Evolutionary conservation across 2,113 vertebrate genomes (phyloP), one percentile per base, ranked within the genome.

Genomic region (Salvelinus fontinalis): DNA sequence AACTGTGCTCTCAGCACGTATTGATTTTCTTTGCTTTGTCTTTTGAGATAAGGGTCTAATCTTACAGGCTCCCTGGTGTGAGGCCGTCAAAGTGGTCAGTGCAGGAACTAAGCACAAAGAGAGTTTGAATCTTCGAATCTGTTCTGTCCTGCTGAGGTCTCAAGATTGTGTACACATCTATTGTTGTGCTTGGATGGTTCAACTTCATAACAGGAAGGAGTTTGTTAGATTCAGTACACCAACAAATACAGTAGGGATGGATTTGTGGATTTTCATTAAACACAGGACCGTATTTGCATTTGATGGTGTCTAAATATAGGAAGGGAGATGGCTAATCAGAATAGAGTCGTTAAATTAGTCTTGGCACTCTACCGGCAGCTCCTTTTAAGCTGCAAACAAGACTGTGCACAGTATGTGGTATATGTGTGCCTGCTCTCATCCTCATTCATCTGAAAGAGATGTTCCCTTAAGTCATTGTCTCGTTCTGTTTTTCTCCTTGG

Each of bases 391-490:
- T 59, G 65, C 29, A 69, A 69, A 54, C 51, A 13, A 22, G 54
- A 70, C 51, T 62, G 48, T 44, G 24, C 75, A 70, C 57, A 70
- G 57, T 65, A 66, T 65, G 59, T 18, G 70, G 70, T 72, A 6
- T 72, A 54, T 27, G 5, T 48, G 34, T 26, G 54, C 67, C 24
- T 4, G 8, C 29, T 34, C 57, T 26, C 59, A 9, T 44, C 39
- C 39, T 44, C 39, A 44, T 44, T 44, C 39, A 44, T 64, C 27
- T 64, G 67, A 39, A 31, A 67, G 31, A 68, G 26, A 29, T 5
- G 26, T 22, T 71, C 5, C 48, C 26, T 54, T 49, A n/a, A 26
- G 48, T 72, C 48, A 54, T 59, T 65, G 9, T 54, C 3, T 62
- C 16, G 4, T 24, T 2, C 14, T 73, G 14, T 67, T 48, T 29